phyloP scores from a whole-genome alignment of 2,888 invertebrate genomes.

The Mystacides longicornis region DNA sequence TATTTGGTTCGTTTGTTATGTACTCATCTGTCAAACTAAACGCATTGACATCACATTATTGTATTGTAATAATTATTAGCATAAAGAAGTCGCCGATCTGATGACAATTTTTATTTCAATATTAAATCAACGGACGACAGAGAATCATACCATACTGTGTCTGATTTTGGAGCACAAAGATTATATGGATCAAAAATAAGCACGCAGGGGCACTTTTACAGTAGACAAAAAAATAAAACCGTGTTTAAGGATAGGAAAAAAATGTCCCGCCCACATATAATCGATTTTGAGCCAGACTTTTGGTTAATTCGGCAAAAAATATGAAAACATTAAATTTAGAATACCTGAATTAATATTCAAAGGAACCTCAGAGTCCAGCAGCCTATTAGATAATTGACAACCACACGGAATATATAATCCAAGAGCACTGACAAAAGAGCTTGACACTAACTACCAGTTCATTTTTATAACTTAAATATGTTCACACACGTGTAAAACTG shows the following conservation, averaged over 20 bases:
- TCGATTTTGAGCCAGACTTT: conserved; percentile 42
- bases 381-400: conserved; percentile 10
- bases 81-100: conserved; percentile 7
- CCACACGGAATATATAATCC: conserved; percentile 11
- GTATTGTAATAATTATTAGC: too few relatives aligned
- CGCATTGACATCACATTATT: neutral
- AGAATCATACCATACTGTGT: too few relatives aligned
- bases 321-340: conserved; percentile 10
- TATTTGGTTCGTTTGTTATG: neutral
- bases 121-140: conserved; percentile 8
- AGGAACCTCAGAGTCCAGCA: neutral
- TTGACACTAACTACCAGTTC: conserved; percentile 20
- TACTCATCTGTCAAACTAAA: neutral
- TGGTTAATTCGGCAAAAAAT: conserved; percentile 10
- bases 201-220: conserved; percentile 5
- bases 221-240: conserved; percentile 4
- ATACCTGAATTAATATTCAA: conserved; percentile 8
- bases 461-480: conserved; percentile 12
- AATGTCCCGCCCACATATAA: conserved; percentile 41
- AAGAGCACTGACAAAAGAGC: conserved; percentile 11
- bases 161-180: too few relatives aligned
- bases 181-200: neutral
- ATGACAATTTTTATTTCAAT: conserved; percentile 7
- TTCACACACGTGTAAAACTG: conserved; percentile 4
- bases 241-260: conserved; percentile 15